These are phyloP conservation scores for Melieria crassipennis DNA, from an alignment of 2,888 invertebrate genomes.

Conservation along the genomic window DNA sequence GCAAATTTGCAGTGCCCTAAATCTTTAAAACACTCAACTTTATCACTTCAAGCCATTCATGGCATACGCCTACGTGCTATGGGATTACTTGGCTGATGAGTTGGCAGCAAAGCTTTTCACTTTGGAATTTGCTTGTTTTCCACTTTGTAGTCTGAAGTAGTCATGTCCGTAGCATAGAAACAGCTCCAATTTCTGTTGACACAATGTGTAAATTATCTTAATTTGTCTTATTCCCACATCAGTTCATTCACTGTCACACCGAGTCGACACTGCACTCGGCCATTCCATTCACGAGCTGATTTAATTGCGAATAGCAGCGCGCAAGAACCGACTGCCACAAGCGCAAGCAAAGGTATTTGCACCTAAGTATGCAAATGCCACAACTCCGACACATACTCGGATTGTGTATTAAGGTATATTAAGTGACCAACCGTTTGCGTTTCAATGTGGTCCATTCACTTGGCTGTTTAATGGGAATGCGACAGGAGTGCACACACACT, in stretches of 20 bases:
- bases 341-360: constrained; percentile 42
- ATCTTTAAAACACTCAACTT: too few relatives aligned
- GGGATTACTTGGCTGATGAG: too few relatives aligned
- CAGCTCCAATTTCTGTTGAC: too few relatives aligned
- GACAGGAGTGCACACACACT: constrained; percentile 40
- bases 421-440: constrained; percentile 5
- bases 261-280: constrained; percentile 13
- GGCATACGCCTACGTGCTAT: too few relatives aligned
- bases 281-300: constrained; percentile 21
- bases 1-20: too few relatives aligned
- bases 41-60: too few relatives aligned
- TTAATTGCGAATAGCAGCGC: constrained; percentile 28
- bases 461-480: constrained; percentile 23
- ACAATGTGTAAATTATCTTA: constrained; percentile 31
- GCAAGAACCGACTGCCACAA: constrained; percentile 41
- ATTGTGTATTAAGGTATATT: constrained; percentile 11
- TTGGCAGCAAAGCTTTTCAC: too few relatives aligned
- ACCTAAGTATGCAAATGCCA: constrained; percentile 37
- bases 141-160: too few relatives aligned
- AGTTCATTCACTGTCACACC: constrained; percentile 22
- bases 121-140: too few relatives aligned
- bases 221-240: constrained; percentile 27
- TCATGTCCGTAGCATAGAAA: too few relatives aligned
- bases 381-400: neutral
- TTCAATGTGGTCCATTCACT: neutral